These are phyloP conservation scores for Tachina grossa DNA, from an alignment of 2,888 invertebrate species.

Conservation along the genomic window DNA sequence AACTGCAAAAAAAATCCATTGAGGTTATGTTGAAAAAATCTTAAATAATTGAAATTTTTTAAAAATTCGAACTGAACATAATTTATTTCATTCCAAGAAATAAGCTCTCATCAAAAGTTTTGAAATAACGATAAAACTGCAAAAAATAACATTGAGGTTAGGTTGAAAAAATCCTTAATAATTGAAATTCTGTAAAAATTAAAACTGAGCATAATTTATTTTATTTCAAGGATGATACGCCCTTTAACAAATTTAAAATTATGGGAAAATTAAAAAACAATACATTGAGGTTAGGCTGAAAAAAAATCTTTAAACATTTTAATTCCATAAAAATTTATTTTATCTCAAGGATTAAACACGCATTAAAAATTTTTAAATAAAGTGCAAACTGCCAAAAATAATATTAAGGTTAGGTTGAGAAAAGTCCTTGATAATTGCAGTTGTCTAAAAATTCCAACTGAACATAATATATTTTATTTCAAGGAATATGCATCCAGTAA, in stretches of 20 bases:
- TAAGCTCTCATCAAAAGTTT: not conserved
- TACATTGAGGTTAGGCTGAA: too few relatives aligned
- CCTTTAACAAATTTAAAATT: too few relatives aligned
- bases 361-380: not conserved
- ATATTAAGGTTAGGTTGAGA: constrained; percentile 31
- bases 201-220: not conserved
- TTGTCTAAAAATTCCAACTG: not conserved
- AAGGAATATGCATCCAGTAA: too few relatives aligned
- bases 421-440: not conserved
- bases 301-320: too few relatives aligned
- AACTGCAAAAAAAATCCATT: constrained; percentile 1
- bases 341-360: too few relatives aligned
- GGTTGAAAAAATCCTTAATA: not conserved
- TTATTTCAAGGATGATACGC: too few relatives aligned
- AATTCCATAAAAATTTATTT: too few relatives aligned
- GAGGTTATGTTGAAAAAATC: constrained; percentile 29
- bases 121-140: not conserved
- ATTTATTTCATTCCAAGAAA: too few relatives aligned
- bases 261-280: too few relatives aligned
- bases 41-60: not conserved
- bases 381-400: not conserved
- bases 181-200: not conserved
- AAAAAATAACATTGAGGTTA: constrained; percentile 29
- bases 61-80: too few relatives aligned
- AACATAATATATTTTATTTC: too few relatives aligned